A percentile compares a stretch with the other conserved stretches of the same genome.
These are phyloP conservation scores for Athalia rosae DNA, from an alignment of 2,888 invertebrate genomes.

Conservation along the genomic window DNA sequence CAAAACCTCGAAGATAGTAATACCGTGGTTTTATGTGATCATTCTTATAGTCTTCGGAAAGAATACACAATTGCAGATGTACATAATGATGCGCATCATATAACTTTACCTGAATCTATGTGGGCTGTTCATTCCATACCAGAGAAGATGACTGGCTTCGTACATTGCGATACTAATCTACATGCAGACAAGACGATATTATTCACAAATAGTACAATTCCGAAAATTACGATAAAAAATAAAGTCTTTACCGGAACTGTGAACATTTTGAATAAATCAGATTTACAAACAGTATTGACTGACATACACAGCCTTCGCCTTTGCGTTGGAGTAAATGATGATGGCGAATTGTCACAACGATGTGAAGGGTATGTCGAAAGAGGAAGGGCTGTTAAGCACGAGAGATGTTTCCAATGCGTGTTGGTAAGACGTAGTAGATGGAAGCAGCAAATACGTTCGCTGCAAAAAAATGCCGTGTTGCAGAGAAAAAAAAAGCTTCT, in stretches of 20 bases:
- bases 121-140: conserved; percentile 14
- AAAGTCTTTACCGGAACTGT: neutral
- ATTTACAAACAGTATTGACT: neutral
- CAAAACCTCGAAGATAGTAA: neutral
- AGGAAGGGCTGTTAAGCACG: neutral
- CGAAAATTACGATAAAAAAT: neutral
- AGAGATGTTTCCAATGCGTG: neutral
- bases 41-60: neutral
- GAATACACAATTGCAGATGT: neutral
- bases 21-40: neutral
- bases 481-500: too few relatives aligned
- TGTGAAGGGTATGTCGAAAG: conserved; percentile 1
- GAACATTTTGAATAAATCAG: neutral
- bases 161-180: neutral
- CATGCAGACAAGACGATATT: conserved; percentile 4
- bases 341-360: neutral
- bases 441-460: too few relatives aligned
- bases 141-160: conserved; percentile 2
- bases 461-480: too few relatives aligned
- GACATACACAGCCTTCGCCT: neutral
- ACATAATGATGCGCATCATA: neutral
- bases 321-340: neutral
- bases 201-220: neutral
- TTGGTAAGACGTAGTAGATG: neutral
- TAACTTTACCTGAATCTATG: conserved; percentile 3